Evolutionary conservation across 1,140 invertebrate species (phyloP).

Genomic region (Olivierus martensii): DNA sequence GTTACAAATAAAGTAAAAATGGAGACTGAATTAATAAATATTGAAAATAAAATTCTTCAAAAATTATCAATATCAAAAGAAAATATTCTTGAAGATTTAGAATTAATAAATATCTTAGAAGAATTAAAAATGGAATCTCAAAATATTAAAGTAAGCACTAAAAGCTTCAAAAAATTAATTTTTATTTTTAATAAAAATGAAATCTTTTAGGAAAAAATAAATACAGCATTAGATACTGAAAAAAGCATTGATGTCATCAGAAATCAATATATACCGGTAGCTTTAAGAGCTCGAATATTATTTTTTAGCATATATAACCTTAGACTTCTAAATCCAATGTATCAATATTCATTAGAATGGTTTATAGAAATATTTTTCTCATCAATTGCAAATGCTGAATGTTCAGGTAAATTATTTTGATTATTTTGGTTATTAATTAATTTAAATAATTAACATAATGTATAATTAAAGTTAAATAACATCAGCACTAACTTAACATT

Average conservation of each 20-base stretch:
- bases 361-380: slow-evolving; percentile 46
- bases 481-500: too few relatives aligned
- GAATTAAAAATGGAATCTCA: slow-evolving; percentile 42
- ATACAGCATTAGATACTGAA: neutral
- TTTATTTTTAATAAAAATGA: neutral
- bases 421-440: too few relatives aligned
- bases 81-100: slow-evolving; percentile 41
- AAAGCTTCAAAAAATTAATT: slow-evolving; percentile 26
- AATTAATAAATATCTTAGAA: slow-evolving; percentile 49
- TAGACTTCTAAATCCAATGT: slow-evolving; percentile 41
- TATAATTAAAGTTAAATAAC: too few relatives aligned
- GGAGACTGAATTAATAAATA: slow-evolving; percentile 36
- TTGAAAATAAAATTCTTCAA: slow-evolving; percentile 40
- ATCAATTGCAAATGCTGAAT: slow-evolving; percentile 55
- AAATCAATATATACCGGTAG: slow-evolving; percentile 71
- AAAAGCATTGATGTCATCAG: slow-evolving; percentile 57
- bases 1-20: slow-evolving; percentile 36
- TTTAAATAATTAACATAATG: too few relatives aligned
- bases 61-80: slow-evolving; percentile 38
- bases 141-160: slow-evolving; percentile 36
- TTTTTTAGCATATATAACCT: slow-evolving; percentile 38
- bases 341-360: slow-evolving; percentile 41
- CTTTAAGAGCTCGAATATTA: slow-evolving; percentile 59
- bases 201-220: slow-evolving; percentile 26
- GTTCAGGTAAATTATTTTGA: slow-evolving; percentile 30